Conservation (phyloP, 2,797 vertebrate species). For the Melopsittacus undulatus region DNA sequence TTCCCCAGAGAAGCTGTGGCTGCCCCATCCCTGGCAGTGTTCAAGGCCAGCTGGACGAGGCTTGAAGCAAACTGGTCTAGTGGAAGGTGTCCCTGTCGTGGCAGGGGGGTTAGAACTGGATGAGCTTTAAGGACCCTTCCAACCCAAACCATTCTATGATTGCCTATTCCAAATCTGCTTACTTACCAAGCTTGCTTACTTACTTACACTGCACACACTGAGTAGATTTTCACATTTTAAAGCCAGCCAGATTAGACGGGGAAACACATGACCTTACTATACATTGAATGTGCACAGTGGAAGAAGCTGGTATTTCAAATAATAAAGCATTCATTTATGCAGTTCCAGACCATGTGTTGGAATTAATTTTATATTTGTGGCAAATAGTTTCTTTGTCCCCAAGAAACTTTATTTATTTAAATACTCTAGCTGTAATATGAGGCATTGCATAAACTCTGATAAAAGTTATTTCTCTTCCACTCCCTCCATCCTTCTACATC, state of each 20-base stretch:
- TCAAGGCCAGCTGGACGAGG: not conserved
- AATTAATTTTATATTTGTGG: not conserved
- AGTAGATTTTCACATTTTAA: not conserved
- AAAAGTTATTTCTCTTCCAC: not conserved
- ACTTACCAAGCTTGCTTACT: not conserved
- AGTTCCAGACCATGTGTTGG: not conserved
- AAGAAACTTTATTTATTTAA: not conserved
- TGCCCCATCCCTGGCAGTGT: not conserved
- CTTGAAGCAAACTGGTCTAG: not conserved
- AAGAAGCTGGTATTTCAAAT: not conserved
- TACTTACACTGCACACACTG: not conserved
- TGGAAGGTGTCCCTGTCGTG: not conserved
- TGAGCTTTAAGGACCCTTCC: not conserved
- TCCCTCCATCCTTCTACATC: not conserved
- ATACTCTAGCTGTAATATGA: not conserved
- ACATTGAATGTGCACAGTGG: rapidly evolving
- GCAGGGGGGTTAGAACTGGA: not conserved
- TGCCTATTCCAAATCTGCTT: not conserved
- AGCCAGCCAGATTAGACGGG: not conserved
- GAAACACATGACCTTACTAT: not conserved
- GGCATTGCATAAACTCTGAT: not conserved
- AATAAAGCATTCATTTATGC: not conserved
- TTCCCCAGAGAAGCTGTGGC: not conserved
- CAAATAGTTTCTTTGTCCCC: not conserved
- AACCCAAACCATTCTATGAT: not conserved